These are phyloP conservation scores for Leptothorax acervorum DNA, from an alignment of 2,888 invertebrate species.

Conservation along the genomic window DNA sequence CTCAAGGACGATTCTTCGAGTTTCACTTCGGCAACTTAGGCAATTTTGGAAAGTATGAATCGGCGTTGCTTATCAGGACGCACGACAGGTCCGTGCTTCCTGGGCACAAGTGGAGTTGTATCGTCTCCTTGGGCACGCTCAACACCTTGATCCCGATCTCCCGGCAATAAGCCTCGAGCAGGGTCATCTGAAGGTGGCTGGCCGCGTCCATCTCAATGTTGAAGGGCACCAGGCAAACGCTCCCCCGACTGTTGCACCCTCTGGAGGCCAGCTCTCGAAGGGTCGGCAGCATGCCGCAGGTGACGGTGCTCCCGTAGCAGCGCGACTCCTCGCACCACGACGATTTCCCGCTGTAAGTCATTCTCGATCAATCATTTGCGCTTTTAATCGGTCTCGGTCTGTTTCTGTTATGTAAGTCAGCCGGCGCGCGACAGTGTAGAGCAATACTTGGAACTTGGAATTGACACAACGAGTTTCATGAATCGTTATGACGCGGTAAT, in stretches of 20 bases:
- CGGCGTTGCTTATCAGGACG: slow-evolving; percentile 73
- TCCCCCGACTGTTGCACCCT: slow-evolving; percentile 86
- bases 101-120: slow-evolving; percentile 75
- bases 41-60: slow-evolving; percentile 73
- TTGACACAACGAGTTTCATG: neutral
- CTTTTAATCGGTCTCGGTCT: neutral
- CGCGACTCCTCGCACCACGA: slow-evolving; percentile 69
- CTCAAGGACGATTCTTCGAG: neutral
- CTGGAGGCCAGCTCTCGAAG: slow-evolving; percentile 88
- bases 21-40: slow-evolving; percentile 79
- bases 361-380: slow-evolving; percentile 35
- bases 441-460: slow-evolving; percentile 24
- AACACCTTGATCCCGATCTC: slow-evolving; percentile 93
- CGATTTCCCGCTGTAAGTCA: slow-evolving; percentile 72
- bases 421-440: slow-evolving; percentile 1
- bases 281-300: slow-evolving; percentile 89
- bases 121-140: slow-evolving; percentile 86
- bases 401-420: slow-evolving; percentile 1
- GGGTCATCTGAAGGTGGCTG: slow-evolving; percentile 92
- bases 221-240: slow-evolving; percentile 87
- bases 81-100: slow-evolving; percentile 78
- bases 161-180: slow-evolving; percentile 92
- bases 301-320: slow-evolving; percentile 81
- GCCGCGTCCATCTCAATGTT: slow-evolving; percentile 90
- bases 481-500: neutral